Evolutionary conservation across 2,113 vertebrate genomes (phyloP).

Genomic region (Patagioenas fasciata): DNA sequence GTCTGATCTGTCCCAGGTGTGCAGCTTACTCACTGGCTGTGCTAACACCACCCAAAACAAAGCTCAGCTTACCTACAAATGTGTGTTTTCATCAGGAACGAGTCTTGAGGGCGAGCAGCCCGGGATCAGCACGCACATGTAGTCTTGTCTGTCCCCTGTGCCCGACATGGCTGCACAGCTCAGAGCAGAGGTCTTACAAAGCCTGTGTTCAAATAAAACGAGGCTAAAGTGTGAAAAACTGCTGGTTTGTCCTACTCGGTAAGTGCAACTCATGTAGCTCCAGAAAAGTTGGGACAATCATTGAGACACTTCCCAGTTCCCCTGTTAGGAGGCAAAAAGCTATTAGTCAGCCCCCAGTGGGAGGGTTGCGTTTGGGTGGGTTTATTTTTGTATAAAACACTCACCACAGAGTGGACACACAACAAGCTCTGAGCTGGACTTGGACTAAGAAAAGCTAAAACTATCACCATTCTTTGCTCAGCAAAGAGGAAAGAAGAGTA

Average conservation of each 20-base stretch:
- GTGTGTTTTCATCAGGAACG: background rate
- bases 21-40: background rate
- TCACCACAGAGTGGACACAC: background rate
- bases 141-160: fast-evolving
- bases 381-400: too few relatives aligned
- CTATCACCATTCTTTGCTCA: background rate
- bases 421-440: background rate
- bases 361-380: background rate
- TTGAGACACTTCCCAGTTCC: background rate
- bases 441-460: background rate
- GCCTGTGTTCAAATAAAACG: background rate
- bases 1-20: background rate
- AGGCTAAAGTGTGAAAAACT: background rate
- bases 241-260: background rate
- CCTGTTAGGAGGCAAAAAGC: background rate
- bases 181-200: background rate
- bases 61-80: background rate
- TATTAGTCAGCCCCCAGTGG: background rate
- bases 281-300: background rate
- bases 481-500: background rate
- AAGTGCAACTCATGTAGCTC: background rate
- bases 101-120: background rate
- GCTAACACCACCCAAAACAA: background rate
- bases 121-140: fast-evolving
- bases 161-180: background rate